Base-by-base conservation (phyloP, 1,140 invertebrate genomes). In the Drosophila eugracilis region DNA sequence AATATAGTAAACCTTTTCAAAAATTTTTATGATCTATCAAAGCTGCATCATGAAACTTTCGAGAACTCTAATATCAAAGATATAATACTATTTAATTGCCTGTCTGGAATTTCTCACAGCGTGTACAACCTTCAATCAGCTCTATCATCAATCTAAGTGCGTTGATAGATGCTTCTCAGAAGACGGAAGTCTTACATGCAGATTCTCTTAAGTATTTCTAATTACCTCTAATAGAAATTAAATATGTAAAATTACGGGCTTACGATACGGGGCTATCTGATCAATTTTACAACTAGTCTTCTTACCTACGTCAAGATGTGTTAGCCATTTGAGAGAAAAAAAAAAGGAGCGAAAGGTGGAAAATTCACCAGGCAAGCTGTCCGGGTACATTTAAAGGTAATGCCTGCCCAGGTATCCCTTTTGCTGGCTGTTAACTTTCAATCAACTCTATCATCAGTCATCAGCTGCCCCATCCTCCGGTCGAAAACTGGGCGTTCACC, bases 401-500 rank as follows among this genome's bases (percentile, higher is more conserved):
- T 44, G 39, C 45, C 22, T 41, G 57, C 37, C 57, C 42, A 32
- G 24, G 44, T 15, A 63, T 63, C 48, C 49, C 70, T 63, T 36
- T 36, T 14, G 34, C 48, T 34, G 71, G 28, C 70, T 63, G 70
- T 73, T 73, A 73, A 62, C 70, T 63, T 73, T 74, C 70, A 74
- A 74, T 74, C 70, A 74, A 62, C 57, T 60, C 39, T 54, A 74
- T 74, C 70, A 74, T 74, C 71, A 74, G 70, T 74, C 70, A 74
- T 50, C 70, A 54, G 57, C 24, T 26, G 63, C 45, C 26, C n/a
- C 49, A 36, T 14, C 15, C 55, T 30, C 15, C 36, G 42, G 6
- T 37, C 30, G 15, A 10, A 30, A 41, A 53, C 60, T 53, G 65
- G 65, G 65, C 65, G 65, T 69, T 48, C 28, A 69, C 24, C 60